Conservation (phyloP, 2,113 vertebrate species). For the Condylura cristata region DNA sequence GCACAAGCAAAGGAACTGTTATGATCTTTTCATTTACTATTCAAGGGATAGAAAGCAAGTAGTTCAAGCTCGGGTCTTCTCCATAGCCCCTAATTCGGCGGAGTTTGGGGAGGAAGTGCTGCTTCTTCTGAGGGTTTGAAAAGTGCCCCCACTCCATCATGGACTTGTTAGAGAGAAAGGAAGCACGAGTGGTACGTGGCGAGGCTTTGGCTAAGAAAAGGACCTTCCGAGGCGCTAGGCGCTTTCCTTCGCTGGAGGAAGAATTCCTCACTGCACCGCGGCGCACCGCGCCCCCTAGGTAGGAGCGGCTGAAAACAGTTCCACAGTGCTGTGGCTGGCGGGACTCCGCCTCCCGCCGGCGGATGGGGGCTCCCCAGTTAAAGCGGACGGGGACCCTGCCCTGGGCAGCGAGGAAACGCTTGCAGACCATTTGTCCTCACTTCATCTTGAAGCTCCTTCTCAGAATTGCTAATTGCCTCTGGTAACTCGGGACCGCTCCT, state of each 20-base stretch:
- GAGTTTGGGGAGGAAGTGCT: neutral
- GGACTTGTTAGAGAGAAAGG: neutral
- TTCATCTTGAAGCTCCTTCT: neutral
- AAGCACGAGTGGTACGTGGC: neutral
- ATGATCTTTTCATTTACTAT: neutral
- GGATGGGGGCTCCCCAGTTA: neutral
- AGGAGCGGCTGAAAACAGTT: neutral
- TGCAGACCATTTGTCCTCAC: rapidly evolving
- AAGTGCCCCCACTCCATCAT: neutral
- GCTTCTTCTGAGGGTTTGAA: neutral
- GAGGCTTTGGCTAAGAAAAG: neutral
- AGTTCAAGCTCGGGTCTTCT: neutral
- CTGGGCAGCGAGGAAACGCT: neutral
- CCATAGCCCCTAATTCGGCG: neutral
- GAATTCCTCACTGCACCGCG: rapidly evolving
- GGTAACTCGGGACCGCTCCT: neutral
- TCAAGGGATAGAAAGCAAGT: neutral
- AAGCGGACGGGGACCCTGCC: too few species aligned
- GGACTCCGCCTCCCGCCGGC: neutral
- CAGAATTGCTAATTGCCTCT: neutral
- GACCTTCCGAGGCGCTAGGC: neutral
- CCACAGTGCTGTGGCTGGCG: rapidly evolving
- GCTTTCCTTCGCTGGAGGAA: neutral
- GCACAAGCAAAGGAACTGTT: neutral
- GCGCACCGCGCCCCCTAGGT: neutral